Evolutionary conservation across 1,140 invertebrate species (phyloP).

Genomic region (Penaeus indicus): DNA sequence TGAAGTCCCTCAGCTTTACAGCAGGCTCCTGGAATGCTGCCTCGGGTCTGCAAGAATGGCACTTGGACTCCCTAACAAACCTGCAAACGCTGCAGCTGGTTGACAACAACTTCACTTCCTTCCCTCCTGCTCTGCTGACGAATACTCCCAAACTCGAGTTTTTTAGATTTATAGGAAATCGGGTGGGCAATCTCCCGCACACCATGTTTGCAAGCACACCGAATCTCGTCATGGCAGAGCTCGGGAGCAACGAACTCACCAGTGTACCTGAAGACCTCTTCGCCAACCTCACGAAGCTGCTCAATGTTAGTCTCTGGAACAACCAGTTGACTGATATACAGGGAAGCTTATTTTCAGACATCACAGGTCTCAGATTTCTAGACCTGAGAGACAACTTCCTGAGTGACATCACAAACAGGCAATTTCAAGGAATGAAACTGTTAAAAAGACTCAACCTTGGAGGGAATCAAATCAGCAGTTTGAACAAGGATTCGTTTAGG

Average conservation of each 20-base stretch:
- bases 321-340: constrained; percentile 24
- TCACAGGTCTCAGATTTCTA: not conserved
- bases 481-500: constrained; percentile 21
- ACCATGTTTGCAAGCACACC: not conserved
- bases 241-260: constrained; percentile 1
- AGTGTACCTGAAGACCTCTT: constrained; percentile 26
- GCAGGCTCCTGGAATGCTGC: not conserved
- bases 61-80: not conserved
- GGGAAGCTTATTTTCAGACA: not conserved
- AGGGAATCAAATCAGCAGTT: constrained; percentile 31
- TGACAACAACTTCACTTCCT: not conserved
- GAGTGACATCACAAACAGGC: not conserved
- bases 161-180: not conserved
- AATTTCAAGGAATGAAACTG: constrained; percentile 22
- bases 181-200: constrained; percentile 5
- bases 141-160: not conserved
- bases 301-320: constrained; percentile 15
- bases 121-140: constrained; percentile 3
- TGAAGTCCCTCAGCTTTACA: not conserved
- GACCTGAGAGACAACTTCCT: constrained; percentile 35
- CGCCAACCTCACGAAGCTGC: constrained; percentile 21
- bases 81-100: not conserved
- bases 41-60: not conserved
- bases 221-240: not conserved
- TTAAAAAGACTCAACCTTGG: constrained; percentile 26